Evolutionary conservation across 2,888 invertebrate species (phyloP).

Genomic region (Neocrepidodera transversa): DNA sequence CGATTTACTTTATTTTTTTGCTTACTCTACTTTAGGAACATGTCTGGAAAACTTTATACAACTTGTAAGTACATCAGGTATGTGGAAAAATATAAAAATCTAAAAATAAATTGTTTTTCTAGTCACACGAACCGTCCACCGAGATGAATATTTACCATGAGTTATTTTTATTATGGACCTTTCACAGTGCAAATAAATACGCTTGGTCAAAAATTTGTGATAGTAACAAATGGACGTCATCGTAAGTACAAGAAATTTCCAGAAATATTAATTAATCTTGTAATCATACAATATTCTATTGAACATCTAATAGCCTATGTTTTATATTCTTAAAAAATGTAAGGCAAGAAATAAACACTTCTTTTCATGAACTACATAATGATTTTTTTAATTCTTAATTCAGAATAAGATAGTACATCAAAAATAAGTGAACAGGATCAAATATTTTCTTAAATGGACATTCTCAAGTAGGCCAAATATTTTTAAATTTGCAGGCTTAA

Average conservation of each 20-base stretch:
- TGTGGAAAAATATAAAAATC: background rate
- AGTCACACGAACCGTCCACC: slow-evolving; percentile 52
- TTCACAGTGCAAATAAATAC: slow-evolving; percentile 47
- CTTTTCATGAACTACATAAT: too few species aligned
- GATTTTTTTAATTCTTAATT: too few species aligned
- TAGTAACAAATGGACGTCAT: slow-evolving; percentile 46
- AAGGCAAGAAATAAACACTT: too few species aligned
- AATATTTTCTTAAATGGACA: too few species aligned
- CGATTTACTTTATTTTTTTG: slow-evolving; percentile 77
- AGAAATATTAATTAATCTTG: background rate
- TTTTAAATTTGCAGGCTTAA: too few species aligned
- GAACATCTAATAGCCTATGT: too few species aligned
- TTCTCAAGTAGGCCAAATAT: too few species aligned
- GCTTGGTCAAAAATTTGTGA: slow-evolving; percentile 45
- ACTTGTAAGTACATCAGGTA: slow-evolving; percentile 54
- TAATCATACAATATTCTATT: too few species aligned
- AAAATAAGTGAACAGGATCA: too few species aligned
- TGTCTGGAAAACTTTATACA: slow-evolving; percentile 68
- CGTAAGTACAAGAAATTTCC: slow-evolving; percentile 49
- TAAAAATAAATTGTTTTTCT: slow-evolving; percentile 32
- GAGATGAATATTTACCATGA: slow-evolving; percentile 57
- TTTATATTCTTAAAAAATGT: too few species aligned
- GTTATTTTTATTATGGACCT: slow-evolving; percentile 52
- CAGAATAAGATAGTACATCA: too few species aligned
- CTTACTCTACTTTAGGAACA: slow-evolving; percentile 77